phyloP scores from a whole-genome alignment of 2,797 vertebrate species.

The Dermochelys coriacea region DNA sequence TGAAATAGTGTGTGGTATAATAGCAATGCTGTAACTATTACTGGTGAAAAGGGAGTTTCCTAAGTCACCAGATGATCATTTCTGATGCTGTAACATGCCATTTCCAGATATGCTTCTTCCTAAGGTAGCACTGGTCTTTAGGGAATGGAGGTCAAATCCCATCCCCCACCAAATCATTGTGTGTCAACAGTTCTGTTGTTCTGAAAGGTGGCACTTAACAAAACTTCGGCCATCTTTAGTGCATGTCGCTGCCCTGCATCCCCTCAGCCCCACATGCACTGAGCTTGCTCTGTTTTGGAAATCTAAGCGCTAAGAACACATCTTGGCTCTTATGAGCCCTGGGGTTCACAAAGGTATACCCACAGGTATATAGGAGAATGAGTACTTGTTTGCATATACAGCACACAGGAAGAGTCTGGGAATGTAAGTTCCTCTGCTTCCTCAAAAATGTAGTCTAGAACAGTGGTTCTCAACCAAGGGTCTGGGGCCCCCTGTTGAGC shows the following conservation, averaged over 20 bases:
- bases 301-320: not conserved
- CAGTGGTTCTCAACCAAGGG: too few relatives aligned
- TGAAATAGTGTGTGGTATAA: not conserved
- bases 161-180: not conserved
- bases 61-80: not conserved
- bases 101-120: not conserved
- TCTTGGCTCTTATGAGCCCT: not conserved
- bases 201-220: not conserved
- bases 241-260: not conserved
- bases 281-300: not conserved
- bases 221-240: not conserved
- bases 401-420: not conserved
- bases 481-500: too few relatives aligned
- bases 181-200: not conserved
- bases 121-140: not conserved
- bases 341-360: not conserved
- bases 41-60: not conserved
- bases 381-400: not conserved
- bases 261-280: fast-evolving
- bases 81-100: not conserved
- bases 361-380: not conserved
- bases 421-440: not conserved
- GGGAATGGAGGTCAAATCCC: not conserved
- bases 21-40: not conserved
- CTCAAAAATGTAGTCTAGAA: not conserved